phyloP scores from a whole-genome alignment of 2,797 vertebrate species.

The Galago senegalensis region DNA sequence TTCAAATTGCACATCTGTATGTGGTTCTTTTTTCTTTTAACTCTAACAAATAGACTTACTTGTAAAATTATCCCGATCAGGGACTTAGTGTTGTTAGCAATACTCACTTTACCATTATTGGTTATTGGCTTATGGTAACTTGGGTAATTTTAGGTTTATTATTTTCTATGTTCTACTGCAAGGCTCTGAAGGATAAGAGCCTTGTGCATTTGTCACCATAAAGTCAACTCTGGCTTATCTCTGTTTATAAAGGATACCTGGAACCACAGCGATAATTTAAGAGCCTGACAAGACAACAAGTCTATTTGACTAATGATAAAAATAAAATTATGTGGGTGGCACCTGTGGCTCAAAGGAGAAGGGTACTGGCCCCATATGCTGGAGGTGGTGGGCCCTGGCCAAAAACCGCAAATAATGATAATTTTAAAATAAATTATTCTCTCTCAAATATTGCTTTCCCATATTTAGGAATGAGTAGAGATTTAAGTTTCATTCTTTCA shows the following conservation, averaged over 20 bases:
- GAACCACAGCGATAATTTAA: background rate
- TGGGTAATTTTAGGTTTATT: conserved; percentile 23
- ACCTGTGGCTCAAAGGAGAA: too few species aligned
- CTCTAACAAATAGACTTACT: background rate
- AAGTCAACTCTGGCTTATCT: background rate
- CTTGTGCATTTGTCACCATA: background rate
- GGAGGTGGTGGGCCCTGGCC: too few species aligned
- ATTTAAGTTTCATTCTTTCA: background rate
- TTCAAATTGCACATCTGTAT: background rate
- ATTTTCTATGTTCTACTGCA: background rate
- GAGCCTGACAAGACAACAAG: background rate
- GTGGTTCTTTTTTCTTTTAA: background rate
- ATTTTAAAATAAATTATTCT: background rate
- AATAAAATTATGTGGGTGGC: background rate
- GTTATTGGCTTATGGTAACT: conserved; percentile 53
- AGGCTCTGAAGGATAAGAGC: background rate
- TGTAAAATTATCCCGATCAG: background rate
- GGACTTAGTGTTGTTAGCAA: background rate
- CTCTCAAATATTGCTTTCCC: background rate
- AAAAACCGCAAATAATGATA: too few species aligned
- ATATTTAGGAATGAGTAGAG: background rate
- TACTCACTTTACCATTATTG: background rate
- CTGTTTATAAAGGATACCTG: background rate
- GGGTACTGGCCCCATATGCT: too few species aligned
- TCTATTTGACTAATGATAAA: background rate